A percentile compares a stretch with the other conserved stretches of the same genome.
Evolutionary conservation across 2,888 invertebrate species (phyloP).

Genomic region (Timandra comae): DNA sequence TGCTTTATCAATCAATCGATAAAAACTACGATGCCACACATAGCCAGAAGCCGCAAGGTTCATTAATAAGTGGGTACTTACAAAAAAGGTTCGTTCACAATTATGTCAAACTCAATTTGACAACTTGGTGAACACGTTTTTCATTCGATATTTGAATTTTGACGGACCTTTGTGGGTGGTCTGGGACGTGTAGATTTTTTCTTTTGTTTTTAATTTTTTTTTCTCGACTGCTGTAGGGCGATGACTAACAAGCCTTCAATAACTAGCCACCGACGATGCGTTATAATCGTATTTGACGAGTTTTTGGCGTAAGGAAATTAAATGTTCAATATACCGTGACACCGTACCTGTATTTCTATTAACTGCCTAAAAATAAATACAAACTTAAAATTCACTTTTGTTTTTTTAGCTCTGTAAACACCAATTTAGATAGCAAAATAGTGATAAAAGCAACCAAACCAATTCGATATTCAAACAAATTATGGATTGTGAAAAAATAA

Average conservation of each 20-base stretch:
- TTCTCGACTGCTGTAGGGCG: constrained; percentile 50
- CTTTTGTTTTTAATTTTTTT: constrained; percentile 45
- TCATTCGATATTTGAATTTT: constrained; percentile 59
- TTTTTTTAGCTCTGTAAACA: too few relatives aligned
- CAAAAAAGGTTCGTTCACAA: constrained; percentile 60
- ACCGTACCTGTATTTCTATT: too few relatives aligned
- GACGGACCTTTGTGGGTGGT: constrained; percentile 70
- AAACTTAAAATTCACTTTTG: too few relatives aligned
- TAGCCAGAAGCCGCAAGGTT: constrained; percentile 37
- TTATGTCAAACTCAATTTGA: constrained; percentile 74
- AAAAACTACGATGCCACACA: constrained; percentile 20
- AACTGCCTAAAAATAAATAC: too few relatives aligned
- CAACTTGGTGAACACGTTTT: constrained; percentile 73
- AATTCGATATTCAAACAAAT: too few relatives aligned
- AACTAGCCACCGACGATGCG: constrained; percentile 64
- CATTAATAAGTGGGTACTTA: constrained; percentile 32
- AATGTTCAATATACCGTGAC: too few relatives aligned
- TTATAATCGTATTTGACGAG: constrained; percentile 53
- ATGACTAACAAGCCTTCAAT: constrained; percentile 67
- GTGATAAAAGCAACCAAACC: too few relatives aligned
- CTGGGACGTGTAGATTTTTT: constrained; percentile 48
- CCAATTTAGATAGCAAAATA: too few relatives aligned
- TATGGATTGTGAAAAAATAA: constrained; percentile 41
- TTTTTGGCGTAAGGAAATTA: constrained; percentile 24
- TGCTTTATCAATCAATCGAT: constrained; percentile 16